Evolutionary conservation across 1,140 invertebrate species (phyloP), one percentile per base, ranked within the genome.

Genomic region (Gonioctena quinquepunctata): DNA sequence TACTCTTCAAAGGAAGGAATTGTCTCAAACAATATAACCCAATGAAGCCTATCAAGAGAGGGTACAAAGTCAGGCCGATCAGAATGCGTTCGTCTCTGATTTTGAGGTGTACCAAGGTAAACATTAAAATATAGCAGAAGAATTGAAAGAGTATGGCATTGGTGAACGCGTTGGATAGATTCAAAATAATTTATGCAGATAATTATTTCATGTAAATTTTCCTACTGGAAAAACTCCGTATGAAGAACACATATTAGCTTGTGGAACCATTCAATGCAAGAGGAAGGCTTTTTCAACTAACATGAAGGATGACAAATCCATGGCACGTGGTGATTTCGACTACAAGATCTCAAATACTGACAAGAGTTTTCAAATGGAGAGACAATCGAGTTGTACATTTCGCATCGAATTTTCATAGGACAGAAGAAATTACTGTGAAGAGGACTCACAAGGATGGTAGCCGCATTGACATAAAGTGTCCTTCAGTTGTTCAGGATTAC

Each of bases 31-130:
- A 86, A 74, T 87, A 85, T 73, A 80, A 81, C 27, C 83, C 82
- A 68, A 79, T 77, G 70, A 86, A 86, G 76, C 83, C 83, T 26
- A 84, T 83, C 67, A 86, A 86, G 79, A 76, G 83, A 74, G 83
- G 82, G 4, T 82, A 82, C 63, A 85, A 83, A 77, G 64, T 83
- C 13, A 4, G 8, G 21, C 11, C 13, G 16, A 54, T 19, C 21
- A n/a, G 8, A 54, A 18, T 2, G 21, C 2, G 13, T 54, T 4
- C 8, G 6, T 18, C 18, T n/a, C 8, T 11, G 8, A 19, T n/a
- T 54, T 54, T 8, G 16, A 19, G 13, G 18, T 54, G 18, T 54
- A n/a, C 18, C 16, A 54, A 19, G 50, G 50, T 8, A 19, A 22
- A 22, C 3, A 7, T 18, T 13, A 19, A 54, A n/a, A n/a, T n/a